A percentile compares a stretch with the other conserved stretches of the same genome.
phyloP scores from a whole-genome alignment of 2,797 vertebrate genomes.

The Sphenopsis melanotis region DNA sequence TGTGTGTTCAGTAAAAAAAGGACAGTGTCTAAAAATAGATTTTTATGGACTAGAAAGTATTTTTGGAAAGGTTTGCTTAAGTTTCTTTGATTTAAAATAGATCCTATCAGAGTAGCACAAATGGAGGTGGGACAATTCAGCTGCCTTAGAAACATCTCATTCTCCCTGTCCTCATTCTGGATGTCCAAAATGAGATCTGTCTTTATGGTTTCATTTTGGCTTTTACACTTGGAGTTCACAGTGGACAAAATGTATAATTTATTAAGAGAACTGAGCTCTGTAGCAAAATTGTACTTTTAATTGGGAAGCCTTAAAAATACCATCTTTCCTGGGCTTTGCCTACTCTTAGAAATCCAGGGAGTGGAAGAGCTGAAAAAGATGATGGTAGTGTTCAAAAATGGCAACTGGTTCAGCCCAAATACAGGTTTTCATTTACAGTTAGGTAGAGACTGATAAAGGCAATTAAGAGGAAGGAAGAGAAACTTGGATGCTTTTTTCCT shows the following conservation, averaged over 20 bases:
- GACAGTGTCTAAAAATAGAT: not conserved
- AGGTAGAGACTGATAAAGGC: not conserved
- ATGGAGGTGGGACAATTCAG: not conserved
- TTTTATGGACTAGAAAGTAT: constrained; percentile 6
- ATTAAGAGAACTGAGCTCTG: not conserved
- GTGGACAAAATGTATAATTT: not conserved
- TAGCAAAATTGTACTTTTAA: not conserved
- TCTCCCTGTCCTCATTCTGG: constrained; percentile 12
- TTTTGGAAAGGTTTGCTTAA: constrained; percentile 24
- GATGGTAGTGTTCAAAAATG: not conserved
- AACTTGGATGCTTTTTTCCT: not conserved
- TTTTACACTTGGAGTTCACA: not conserved
- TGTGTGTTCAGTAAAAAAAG: not conserved
- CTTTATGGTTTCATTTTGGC: not conserved
- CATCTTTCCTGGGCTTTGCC: not conserved
- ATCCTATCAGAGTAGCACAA: not conserved
- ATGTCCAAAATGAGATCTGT: not conserved
- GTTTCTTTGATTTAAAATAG: constrained; percentile 32
- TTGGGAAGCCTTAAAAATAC: not conserved
- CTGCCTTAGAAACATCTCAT: not conserved
- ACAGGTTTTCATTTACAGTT: not conserved
- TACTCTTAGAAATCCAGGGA: not conserved
- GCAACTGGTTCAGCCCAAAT: not conserved
- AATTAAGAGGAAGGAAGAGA: not conserved
- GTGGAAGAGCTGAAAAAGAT: not conserved